Conservation (phyloP, 2,888 invertebrate species). For the Chrysotoxum bicinctum region DNA sequence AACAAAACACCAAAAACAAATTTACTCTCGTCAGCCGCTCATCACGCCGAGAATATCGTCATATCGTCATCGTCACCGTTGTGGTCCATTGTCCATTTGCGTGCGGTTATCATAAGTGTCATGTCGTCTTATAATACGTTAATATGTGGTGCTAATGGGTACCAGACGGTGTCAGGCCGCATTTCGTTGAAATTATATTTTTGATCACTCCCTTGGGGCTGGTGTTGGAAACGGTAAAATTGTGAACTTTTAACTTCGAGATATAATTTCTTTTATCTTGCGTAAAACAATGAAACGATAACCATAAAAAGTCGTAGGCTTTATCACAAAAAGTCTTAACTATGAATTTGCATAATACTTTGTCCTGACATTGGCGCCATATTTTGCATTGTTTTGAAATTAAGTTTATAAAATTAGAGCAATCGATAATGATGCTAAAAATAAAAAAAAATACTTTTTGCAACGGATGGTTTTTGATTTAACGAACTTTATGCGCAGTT, state of each 20-base stretch:
- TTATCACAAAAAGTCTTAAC: not conserved
- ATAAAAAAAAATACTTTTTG: too few species aligned
- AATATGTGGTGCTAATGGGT: conserved; percentile 71
- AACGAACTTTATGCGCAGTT: too few species aligned
- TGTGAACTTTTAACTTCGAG: conserved; percentile 25
- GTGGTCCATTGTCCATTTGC: conserved; percentile 58
- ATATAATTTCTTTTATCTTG: not conserved
- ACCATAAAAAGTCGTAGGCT: not conserved
- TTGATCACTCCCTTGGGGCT: conserved; percentile 42
- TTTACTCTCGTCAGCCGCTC: conserved; percentile 59
- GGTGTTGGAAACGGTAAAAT: conserved; percentile 53
- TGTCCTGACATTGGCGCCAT: conserved; percentile 64
- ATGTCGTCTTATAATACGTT: conserved; percentile 47
- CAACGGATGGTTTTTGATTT: too few species aligned
- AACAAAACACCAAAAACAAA: conserved; percentile 24
- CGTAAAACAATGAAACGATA: not conserved
- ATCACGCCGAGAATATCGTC: conserved; percentile 30
- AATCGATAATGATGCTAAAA: not conserved
- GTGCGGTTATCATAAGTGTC: conserved; percentile 56
- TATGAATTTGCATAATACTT: not conserved
- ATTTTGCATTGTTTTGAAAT: conserved; percentile 44
- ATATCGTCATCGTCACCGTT: conserved; percentile 50
- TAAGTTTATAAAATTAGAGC: conserved; percentile 27
- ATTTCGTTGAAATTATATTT: conserved; percentile 31
- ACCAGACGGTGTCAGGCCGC: conserved; percentile 79